These are phyloP conservation scores for Spialia ferax DNA, from an alignment of 2,888 invertebrate genomes.

Conservation along the genomic window DNA sequence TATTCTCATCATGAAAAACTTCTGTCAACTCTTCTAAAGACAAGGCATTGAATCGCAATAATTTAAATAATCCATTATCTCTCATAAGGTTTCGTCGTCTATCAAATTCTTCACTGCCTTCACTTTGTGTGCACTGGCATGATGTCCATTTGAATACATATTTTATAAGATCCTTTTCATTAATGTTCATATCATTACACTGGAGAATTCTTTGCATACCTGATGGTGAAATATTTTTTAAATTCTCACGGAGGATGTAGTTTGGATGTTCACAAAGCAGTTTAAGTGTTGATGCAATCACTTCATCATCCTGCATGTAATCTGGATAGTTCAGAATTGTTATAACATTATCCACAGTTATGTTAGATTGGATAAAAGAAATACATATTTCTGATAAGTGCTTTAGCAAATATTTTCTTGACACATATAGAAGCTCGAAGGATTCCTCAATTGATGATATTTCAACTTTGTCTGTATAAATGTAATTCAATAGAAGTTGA, in stretches of 20 bases:
- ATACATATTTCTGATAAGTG: constrained; percentile 82
- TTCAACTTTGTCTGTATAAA: constrained; percentile 87
- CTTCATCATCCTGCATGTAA: constrained; percentile 83
- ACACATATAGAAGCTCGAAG: constrained; percentile 88
- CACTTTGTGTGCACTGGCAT: constrained; percentile 78
- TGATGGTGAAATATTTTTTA: constrained; percentile 75
- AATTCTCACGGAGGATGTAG: constrained; percentile 82
- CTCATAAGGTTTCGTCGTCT: constrained; percentile 76
- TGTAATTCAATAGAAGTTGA: constrained; percentile 86
- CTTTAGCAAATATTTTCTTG: constrained; percentile 88
- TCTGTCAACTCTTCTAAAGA: constrained; percentile 70
- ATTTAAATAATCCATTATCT: constrained; percentile 72
- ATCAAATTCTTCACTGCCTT: constrained; percentile 66
- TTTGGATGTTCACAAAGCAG: constrained; percentile 85
- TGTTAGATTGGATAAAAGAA: constrained; percentile 81
- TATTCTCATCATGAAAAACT: constrained; percentile 62
- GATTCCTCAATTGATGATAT: constrained; percentile 86
- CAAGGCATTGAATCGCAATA: constrained; percentile 76
- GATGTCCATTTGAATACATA: constrained; percentile 85
- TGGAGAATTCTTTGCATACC: constrained; percentile 82
- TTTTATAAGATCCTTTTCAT: constrained; percentile 82
- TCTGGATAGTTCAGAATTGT: constrained; percentile 88
- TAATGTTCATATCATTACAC: constrained; percentile 80
- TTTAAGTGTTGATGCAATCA: constrained; percentile 81
- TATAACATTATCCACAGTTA: constrained; percentile 86